Percentiles rank a stretch among this genome's conserved stretches.
These are phyloP conservation scores for Branchipolynoe longqiensis DNA, from an alignment of 2,888 invertebrate species.

Conservation along the genomic window DNA sequence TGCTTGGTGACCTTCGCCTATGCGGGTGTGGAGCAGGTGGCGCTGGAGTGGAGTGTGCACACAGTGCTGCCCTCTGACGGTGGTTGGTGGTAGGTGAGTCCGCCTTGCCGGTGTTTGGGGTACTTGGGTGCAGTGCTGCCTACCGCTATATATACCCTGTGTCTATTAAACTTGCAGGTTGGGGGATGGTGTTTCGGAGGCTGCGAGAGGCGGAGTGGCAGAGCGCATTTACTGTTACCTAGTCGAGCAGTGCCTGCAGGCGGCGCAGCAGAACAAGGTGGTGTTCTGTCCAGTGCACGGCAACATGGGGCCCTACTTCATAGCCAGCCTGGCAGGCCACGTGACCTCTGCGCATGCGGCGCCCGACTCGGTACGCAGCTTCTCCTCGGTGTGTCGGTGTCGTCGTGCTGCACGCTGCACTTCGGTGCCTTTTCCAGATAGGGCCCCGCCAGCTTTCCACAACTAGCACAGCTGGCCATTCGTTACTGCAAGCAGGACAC, in stretches of 20 bases:
- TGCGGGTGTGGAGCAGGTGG: slow-evolving; percentile 25
- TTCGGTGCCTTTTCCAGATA: too few relatives aligned
- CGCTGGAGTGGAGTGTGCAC: too few relatives aligned
- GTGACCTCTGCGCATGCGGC: slow-evolving; percentile 88
- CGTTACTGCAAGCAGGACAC: too few relatives aligned
- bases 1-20: slow-evolving; percentile 49
- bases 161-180: slow-evolving; percentile 42
- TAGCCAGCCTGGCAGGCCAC: slow-evolving; percentile 72
- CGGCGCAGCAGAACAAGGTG: slow-evolving; percentile 88
- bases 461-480: too few relatives aligned
- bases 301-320: slow-evolving; percentile 84
- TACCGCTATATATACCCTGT: not conserved
- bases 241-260: slow-evolving; percentile 97
- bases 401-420: too few relatives aligned
- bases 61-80: too few relatives aligned
- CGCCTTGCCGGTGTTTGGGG: too few relatives aligned
- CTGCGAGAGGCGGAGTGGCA: not conserved
- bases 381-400: not conserved
- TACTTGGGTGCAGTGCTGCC: not conserved
- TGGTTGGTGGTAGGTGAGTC: too few relatives aligned
- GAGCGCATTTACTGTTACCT: slow-evolving; percentile 79
- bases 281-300: slow-evolving; percentile 92
- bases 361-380: slow-evolving; percentile 90
- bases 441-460: too few relatives aligned
- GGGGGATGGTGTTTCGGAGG: slow-evolving; percentile 30